Evolutionary conservation across 2,888 invertebrate genomes (phyloP).

Genomic region (Agelastica alni): DNA sequence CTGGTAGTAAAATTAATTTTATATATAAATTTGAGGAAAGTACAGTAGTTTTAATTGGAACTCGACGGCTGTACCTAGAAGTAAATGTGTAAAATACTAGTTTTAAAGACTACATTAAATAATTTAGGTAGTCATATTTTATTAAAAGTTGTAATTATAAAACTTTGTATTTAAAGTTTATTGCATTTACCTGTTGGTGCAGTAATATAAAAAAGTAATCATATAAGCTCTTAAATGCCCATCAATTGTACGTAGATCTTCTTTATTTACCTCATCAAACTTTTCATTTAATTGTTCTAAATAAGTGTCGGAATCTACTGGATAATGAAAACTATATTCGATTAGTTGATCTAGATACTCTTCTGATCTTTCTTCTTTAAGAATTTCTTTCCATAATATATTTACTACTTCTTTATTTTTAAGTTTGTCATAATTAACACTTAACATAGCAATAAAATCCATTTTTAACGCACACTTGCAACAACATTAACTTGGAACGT

Average conservation of each 20-base stretch:
- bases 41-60: conserved; percentile 30
- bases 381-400: conserved; percentile 36
- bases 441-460: conserved; percentile 26
- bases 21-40: conserved; percentile 37
- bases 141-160: no score
- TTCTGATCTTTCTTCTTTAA: conserved; percentile 30
- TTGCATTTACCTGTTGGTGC: conserved; percentile 23
- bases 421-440: conserved; percentile 31
- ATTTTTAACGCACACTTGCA: no score
- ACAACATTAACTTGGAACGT: no score
- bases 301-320: conserved; percentile 39
- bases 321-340: conserved; percentile 40
- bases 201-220: conserved; percentile 40
- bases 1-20: conserved; percentile 35
- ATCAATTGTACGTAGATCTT: conserved; percentile 36
- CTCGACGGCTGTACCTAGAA: conserved; percentile 26
- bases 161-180: no score
- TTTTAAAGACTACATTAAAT: no score
- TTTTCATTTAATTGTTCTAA: conserved; percentile 34
- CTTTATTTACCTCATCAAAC: conserved; percentile 34
- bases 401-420: conserved; percentile 30
- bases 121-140: no score
- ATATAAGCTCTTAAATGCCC: conserved; percentile 39
- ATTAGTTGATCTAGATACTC: conserved; percentile 33
- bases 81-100: no score